Base-by-base conservation (phyloP, 2,888 invertebrate species). In the Xestia xanthographa region DNA sequence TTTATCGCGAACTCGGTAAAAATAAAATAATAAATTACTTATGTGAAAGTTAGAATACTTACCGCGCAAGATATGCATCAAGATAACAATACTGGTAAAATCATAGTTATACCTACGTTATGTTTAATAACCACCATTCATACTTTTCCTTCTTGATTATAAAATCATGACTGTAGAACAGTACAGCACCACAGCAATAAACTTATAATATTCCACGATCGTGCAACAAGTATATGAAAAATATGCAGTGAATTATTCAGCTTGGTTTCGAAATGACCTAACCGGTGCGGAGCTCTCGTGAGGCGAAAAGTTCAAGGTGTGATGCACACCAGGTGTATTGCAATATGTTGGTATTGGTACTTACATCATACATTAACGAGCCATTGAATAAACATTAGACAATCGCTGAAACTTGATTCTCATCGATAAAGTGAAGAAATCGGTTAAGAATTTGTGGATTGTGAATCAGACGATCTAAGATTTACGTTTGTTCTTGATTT, bases 271-370 rank as follows among this genome's bases (percentile, higher is more conserved):
- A 88, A 90, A 92, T 88, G 88, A 89, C 85, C 89, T 87, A 90
- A 90, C 85, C 76, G 73, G 80, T 84, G 80, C 75, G 82, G 87
- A 83, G 85, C 82, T 90, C 85, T 88, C 87, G 79, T 82, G 86
- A 89, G 89, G 88, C 86, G 87, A 91, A 93, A 94, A 95, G 94
- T 93, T 95, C 95, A 95, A 94, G 94, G 95, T 88, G 79, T 77
- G 66, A 63, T 77, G 79, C 60, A 72, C 77, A 68, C 71, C 68
- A 62, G 72, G 29, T 68, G 48, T 53, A 69, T 77, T 82, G 72
- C 82, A 75, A 72, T 82, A 70, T 63, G 9, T 60, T 60, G 60
- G 60, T 34, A 60, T 60, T 60, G 41, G 48, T 73, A 76, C 65
- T 80, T 82, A 83, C 71, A 75, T 85, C 82, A 84, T 68, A 60